Evolutionary conservation across 2,113 vertebrate genomes (phyloP), one percentile per base, ranked within the genome.

Genomic region (Oreochromis tanganicae): DNA sequence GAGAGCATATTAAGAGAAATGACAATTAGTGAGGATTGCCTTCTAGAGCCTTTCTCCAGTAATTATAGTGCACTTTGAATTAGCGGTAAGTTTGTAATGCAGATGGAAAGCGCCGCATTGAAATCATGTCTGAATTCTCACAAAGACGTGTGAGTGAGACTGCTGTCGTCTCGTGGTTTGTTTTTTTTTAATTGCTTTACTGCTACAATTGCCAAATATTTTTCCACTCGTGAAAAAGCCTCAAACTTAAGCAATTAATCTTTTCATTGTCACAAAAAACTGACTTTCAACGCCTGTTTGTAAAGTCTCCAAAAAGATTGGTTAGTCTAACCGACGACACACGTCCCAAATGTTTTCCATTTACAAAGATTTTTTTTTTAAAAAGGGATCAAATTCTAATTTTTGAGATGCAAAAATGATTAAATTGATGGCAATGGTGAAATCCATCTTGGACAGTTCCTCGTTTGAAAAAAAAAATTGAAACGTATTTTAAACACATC

Each of bases 11-110:
- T 86, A 81, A 54, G 57, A 80, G 10, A 87, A 89, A 85, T 85
- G 17, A 61, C 87, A 91, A 88, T 89, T 63, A 88, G 21, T 55
- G 54, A 63, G 79, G 27, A 86, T 34, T 57, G 24, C 66, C 80
- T 55, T 21, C 43, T 55, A 63, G 82, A 19, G 46, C 5, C 17
- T 73, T 88, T 85, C 46, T 36, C 5, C 17, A 78, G 54, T 84
- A 78, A 84, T 84, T 78, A 46, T 84, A 59, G 38, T 56, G 61
- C 24, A 82, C 85, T 87, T 80, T 88, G 17, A 86, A 88, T 57
- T 82, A 83, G 57, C 11, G 61, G 34, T 29, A 84, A 87, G 41
- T 81, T 61, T 68, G 9, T 41, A 50, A 73, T 48, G 17, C 48
- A 73, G 63, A 48, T 55, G 54, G 56, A 46, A 85, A 59, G 55